Evolutionary conservation across 2,797 vertebrate species (phyloP), one percentile per base, ranked within the genome.

Genomic region (Alectoris magna): DNA sequence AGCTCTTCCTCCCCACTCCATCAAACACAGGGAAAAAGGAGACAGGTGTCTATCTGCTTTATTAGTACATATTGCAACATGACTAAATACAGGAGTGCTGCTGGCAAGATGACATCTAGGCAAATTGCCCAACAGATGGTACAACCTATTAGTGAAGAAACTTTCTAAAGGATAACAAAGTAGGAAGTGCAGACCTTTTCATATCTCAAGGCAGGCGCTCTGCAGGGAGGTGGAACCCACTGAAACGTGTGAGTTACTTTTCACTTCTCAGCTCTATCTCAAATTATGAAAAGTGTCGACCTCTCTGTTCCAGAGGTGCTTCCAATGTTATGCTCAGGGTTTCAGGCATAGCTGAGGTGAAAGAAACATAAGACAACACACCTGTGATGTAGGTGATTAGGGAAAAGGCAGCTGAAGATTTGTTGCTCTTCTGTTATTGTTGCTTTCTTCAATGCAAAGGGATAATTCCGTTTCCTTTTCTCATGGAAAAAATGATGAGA

Each of bases 91-190:
- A 66, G 58, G 84, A 92, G 53, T 5, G 3, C 73, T 95, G 75
- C 66, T 87, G 90, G 86, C 87, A 91, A 86, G 77, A 92, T 53
- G 76, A 68, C 49, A 88, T 78, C 72, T 34, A 80, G 80, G 82
- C 87, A 95, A 96, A 91, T 88, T 90, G 64, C 79, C 86, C 74
- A 93, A 92, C 90, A 97, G 94, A 96, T 96, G 94, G 94, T 85
- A 39, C 82, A 96, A 85, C 49, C 36, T 66, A 85, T 87, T 94
- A 91, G 39, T n/a, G 58, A 82, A 73, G 82, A 90, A 95, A 93
- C 58, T 74, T 94, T 84, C 29, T 41, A 84, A 89, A 92, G 46
- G 29, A 87, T 87, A 90, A 94, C 64, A 64, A 88, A 81, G 18
- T 74, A 44, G 49, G 60, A 95, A 94, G 91, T 46, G 10, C 44